Conservation (phyloP, 2,113 vertebrate genomes). For the Naja naja region DNA sequence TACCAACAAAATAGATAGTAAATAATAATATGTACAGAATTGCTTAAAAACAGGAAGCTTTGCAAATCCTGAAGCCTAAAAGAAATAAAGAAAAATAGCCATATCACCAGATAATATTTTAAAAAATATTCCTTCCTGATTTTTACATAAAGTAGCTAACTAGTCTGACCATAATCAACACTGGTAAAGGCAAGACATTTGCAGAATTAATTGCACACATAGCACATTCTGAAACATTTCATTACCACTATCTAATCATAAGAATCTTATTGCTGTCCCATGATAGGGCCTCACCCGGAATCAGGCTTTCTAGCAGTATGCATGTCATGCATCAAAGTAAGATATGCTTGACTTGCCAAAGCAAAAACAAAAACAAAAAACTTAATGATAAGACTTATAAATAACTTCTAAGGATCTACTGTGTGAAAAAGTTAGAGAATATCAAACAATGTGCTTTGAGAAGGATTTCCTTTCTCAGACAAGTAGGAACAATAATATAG, state of each 20-base stretch:
- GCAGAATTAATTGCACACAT: neutral
- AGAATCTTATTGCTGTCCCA: neutral
- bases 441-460: neutral
- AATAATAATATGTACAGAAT: neutral
- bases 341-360: neutral
- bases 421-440: neutral
- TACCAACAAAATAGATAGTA: neutral
- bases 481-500: neutral
- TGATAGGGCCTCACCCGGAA: neutral
- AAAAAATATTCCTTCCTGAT: neutral
- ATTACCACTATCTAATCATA: neutral
- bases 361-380: neutral
- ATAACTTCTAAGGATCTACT: neutral
- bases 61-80: neutral
- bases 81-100: neutral
- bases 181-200: neutral
- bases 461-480: neutral
- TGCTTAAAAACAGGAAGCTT: constrained; percentile 2
- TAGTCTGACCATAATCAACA: neutral
- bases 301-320: neutral
- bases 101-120: neutral
- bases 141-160: neutral
- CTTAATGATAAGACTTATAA: neutral
- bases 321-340: neutral
- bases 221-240: neutral